Evolutionary conservation across 2,888 invertebrate species (phyloP).

Genomic region (Tipula unca): DNA sequence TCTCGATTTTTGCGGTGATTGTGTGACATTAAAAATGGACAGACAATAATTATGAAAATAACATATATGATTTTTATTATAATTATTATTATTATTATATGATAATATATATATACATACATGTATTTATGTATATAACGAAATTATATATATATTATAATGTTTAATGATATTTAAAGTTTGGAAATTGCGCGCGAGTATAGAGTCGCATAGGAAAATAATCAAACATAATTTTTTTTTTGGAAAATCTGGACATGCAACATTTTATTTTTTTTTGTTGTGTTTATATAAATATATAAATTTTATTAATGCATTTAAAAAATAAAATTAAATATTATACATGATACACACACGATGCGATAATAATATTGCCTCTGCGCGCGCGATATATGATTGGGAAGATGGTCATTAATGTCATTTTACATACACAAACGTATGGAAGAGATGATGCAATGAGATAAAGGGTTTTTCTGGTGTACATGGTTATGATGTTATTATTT

Average conservation of each 20-base stretch:
- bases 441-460: neutral
- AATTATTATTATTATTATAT: neutral
- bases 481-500: neutral
- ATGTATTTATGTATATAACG: neutral
- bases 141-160: neutral
- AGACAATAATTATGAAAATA: neutral
- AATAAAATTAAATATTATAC: neutral
- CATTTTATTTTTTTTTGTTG: neutral
- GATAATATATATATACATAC: neutral
- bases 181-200: neutral
- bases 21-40: slow-evolving; percentile 14
- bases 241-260: neutral
- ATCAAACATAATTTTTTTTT: neutral
- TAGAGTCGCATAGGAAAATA: neutral
- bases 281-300: neutral
- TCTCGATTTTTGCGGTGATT: slow-evolving; percentile 9
- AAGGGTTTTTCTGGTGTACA: neutral
- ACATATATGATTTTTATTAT: neutral
- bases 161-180: neutral
- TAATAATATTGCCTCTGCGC: neutral
- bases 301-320: neutral
- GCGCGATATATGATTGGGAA: neutral
- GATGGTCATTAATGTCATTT: neutral
- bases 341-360: neutral
- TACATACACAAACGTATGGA: neutral